Base-by-base conservation (phyloP, 2,113 vertebrate genomes). In the Vidua macroura region DNA sequence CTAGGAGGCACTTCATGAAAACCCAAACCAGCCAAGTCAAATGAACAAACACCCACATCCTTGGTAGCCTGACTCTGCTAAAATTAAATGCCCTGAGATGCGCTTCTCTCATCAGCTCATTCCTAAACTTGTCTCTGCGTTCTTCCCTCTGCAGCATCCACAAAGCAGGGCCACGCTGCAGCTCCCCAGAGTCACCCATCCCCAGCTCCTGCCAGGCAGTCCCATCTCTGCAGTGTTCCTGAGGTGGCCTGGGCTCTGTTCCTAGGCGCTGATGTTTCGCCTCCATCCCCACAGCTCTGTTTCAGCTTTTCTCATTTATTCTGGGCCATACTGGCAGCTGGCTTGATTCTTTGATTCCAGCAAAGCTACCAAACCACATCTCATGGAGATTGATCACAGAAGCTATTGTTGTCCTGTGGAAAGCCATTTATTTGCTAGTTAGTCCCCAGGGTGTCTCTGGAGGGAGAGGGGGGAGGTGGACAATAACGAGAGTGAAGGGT, bases 241-340 rank as follows among this genome's bases (percentile, higher is more conserved):
- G 2, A 41, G 49, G 33, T 69, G 55, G 27, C 46, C 60, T 6
- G 5, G 24, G 22, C 37, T 82, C 37, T 30, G 35, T 35, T 82
- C 66, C 37, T 58, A 6, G 16, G 33, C 56, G 30, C 56, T 0
- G 0, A 51, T 0, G 0, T 59, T 87, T 75, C 1, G 0, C 39
- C 39, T 78, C 73, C 10, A 3, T 59, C 28, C 62, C 44, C 2
- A 3, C 41, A 56, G 44, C 41, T 58, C 22, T 1, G 2, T 60
- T 11, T 1, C 69, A 90, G 55, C 31, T 43, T 77, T 37, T 77
- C 51, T 64, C 35, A 9, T 58, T 78, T 76, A 56, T 46, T 91
- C 66, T 1, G 9, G 66, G 58, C 66, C 39, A 23, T 68, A 24
- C 23, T 89, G 85, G 74, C 70, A 89, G 62, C 90, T 64, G 39